phyloP scores from a whole-genome alignment of 2,888 invertebrate species.

The Plebejus anna region DNA sequence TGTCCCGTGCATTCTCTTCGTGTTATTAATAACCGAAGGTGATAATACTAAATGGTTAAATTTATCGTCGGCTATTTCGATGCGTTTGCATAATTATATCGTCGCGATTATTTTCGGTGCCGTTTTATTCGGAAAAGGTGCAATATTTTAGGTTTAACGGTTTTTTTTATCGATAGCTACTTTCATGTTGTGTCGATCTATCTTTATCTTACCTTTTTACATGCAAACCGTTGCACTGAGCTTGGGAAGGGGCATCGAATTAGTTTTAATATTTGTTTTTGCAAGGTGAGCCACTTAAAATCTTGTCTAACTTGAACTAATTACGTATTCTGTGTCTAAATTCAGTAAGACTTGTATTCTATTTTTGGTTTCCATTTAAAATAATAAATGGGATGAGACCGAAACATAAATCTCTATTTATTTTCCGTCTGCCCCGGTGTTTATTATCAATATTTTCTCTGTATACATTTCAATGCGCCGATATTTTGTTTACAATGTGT shows the following conservation, averaged over 20 bases:
- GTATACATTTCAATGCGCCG: neutral
- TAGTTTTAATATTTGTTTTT: no score
- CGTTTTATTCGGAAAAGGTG: neutral
- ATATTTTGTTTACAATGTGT: slow-evolving; percentile 9
- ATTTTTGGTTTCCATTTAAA: neutral
- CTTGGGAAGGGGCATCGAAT: no score
- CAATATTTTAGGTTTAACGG: no score
- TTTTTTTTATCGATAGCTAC: no score
- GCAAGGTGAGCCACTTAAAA: no score
- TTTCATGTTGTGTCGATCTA: no score
- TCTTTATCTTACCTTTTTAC: no score
- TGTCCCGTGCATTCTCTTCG: slow-evolving; percentile 65
- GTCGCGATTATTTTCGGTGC: slow-evolving; percentile 24
- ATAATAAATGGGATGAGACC: neutral
- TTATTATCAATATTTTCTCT: slow-evolving; percentile 14
- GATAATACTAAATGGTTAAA: slow-evolving; percentile 66
- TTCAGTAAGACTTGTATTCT: neutral
- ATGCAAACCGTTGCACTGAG: no score
- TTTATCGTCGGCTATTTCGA: slow-evolving; percentile 68
- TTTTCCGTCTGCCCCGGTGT: slow-evolving; percentile 1
- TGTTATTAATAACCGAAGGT: slow-evolving; percentile 67
- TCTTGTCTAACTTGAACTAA: no score
- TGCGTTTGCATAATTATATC: slow-evolving; percentile 53
- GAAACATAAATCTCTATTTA: neutral
- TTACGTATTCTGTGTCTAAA: neutral